These are phyloP conservation scores for Anolis carolinensis DNA, from an alignment of 2,113 vertebrate genomes.

Conservation along the genomic window DNA sequence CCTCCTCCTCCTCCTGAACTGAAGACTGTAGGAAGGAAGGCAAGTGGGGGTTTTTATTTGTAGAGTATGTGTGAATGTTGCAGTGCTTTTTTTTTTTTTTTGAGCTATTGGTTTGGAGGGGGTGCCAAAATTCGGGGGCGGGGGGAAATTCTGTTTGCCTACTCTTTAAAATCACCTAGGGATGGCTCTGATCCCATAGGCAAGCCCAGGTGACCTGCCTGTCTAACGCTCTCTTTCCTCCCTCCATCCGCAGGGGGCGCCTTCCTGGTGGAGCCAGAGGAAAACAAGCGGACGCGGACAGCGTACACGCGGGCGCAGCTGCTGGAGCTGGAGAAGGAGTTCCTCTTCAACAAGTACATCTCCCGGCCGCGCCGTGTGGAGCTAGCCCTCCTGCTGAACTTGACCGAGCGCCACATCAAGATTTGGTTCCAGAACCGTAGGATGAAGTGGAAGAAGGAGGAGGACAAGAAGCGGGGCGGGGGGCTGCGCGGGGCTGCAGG, in stretches of 20 bases:
- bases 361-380: constrained; percentile 93
- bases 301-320: constrained; percentile 96
- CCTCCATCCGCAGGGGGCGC: constrained; percentile 73
- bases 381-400: constrained; percentile 92
- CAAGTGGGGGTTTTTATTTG: no score
- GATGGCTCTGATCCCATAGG: no score
- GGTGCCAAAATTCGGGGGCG: no score
- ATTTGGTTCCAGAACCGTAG: constrained; percentile 96
- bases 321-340: constrained; percentile 96
- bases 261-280: constrained; percentile 87
- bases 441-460: constrained; percentile 98
- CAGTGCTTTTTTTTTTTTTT: no score
- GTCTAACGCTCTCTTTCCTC: background rate
- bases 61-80: no score
- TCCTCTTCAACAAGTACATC: constrained; percentile 97
- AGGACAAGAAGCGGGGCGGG: constrained; percentile 80
- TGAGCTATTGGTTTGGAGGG: no score
- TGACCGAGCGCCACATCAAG: constrained; percentile 97
- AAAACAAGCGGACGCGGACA: constrained; percentile 94
- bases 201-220: no score
- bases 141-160: no score
- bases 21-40: no score
- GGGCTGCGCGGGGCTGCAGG: background rate
- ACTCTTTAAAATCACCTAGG: no score
- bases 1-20: no score